Evolutionary conservation across 2,888 invertebrate genomes (phyloP).

Genomic region (Girardia tigrina): DNA sequence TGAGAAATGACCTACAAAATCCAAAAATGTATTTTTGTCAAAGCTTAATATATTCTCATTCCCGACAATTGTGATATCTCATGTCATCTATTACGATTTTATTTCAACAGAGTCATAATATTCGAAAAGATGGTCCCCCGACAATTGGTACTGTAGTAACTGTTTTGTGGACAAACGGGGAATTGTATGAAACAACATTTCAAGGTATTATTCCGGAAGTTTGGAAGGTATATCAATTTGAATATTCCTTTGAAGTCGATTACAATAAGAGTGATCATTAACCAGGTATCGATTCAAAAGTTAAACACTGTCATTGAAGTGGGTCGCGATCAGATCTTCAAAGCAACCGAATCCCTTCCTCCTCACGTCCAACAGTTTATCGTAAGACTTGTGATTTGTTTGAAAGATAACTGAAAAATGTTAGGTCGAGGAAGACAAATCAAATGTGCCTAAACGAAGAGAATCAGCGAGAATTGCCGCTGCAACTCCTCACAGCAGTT

Average conservation of each 20-base stretch:
- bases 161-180: slow-evolving; percentile 24
- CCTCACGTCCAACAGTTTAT: not conserved
- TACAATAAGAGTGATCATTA: no score
- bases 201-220: not conserved
- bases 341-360: not conserved
- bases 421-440: not conserved
- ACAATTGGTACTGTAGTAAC: slow-evolving; percentile 26
- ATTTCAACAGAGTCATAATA: slow-evolving; percentile 17
- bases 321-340: not conserved
- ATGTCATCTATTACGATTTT: no score
- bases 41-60: no score
- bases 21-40: no score
- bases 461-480: not conserved
- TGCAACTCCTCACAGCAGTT: not conserved
- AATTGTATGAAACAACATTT: slow-evolving; percentile 5
- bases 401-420: not conserved
- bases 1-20: no score
- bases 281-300: not conserved
- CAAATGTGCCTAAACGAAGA: not conserved
- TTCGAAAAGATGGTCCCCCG: slow-evolving; percentile 20
- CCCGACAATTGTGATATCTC: no score
- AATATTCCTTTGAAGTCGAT: not conserved
- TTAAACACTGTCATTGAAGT: not conserved
- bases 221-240: not conserved
- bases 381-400: not conserved